phyloP scores from a whole-genome alignment of 2,888 invertebrate species.

The Chromoteleia sp. region DNA sequence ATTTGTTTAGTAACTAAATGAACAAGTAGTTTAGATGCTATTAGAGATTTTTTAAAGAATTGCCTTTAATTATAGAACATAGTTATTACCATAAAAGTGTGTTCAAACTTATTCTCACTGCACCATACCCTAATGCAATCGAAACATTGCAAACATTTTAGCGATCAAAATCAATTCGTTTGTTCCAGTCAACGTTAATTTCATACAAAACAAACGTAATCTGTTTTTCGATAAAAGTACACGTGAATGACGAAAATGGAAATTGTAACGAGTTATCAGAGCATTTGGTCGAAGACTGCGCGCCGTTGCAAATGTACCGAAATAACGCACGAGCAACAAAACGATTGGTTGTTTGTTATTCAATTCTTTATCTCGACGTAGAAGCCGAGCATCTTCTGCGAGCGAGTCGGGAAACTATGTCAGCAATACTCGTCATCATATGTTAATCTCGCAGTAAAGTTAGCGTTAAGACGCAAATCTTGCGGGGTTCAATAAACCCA shows the following conservation, averaged over 20 bases:
- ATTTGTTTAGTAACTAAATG: no score
- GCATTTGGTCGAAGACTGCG: background rate
- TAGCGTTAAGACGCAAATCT: slow-evolving; percentile 49
- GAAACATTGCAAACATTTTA: no score
- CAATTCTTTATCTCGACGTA: slow-evolving; percentile 31
- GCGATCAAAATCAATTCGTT: no score
- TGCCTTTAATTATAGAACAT: no score
- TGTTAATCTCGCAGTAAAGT: slow-evolving; percentile 47
- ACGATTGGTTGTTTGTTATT: slow-evolving; percentile 14
- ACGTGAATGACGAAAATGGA: background rate
- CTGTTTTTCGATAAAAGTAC: background rate
- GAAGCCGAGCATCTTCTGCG: slow-evolving; percentile 7
- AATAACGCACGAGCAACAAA: slow-evolving; percentile 15
- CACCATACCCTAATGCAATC: no score
- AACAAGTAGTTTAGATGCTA: no score
- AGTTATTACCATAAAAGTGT: no score
- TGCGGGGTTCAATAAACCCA: slow-evolving; percentile 40
- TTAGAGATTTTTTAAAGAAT: no score
- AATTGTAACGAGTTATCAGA: background rate
- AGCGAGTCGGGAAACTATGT: slow-evolving; percentile 49
- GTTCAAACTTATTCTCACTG: no score
- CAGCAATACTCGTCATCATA: slow-evolving; percentile 53
- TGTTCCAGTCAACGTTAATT: no score
- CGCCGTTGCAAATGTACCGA: background rate
- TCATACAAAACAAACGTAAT: background rate